Base-by-base conservation (phyloP, 2,888 invertebrate genomes). In the Nymphalis urticae region DNA sequence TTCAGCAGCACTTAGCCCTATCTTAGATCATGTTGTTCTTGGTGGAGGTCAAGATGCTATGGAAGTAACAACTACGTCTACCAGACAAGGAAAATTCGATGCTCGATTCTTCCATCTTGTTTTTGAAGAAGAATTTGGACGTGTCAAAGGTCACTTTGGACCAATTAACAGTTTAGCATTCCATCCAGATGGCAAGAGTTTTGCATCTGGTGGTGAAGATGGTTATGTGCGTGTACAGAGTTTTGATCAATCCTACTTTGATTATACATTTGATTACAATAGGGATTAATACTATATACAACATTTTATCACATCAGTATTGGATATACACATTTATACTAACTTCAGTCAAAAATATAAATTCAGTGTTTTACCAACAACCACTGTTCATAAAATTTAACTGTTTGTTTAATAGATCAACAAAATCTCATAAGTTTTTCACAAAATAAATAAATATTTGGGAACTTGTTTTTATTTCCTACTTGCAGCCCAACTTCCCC, bases 41-140 rank as follows among this genome's bases (percentile, higher is more conserved):
- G 99, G 99, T 71, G 99, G 99, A 87, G 99, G 99, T 79, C 99
- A 99, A 93, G 99, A 99, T 88, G 99, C 99, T 68, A 99, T 99
- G 97, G 98, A 98, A 82, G 99, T 99, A 70, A 98, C 98, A 58
- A 98, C 98, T 1, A 99, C 98, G 0, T 97, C 98, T 0, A 95
- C 98, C 0, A 94, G 97, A 77, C 95, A 97, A 72, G 99, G 99
- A 64, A 99, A 99, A 93, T 99, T 99, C 85, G 99, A 99, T 86
- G 98, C 96, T 88, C 88, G 95, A 58, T 98, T 99, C 93, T 99
- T 97, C 94, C 98, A 99, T 87, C 92, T 98, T 79, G 96, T 99
- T 32, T 99, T 98, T 87, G 98, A 98, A 90, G 98, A 99, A 83
- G 99, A 99, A 85, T 99, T 99, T 89, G 98, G 97, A 0, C 94